Evolutionary conservation across 1,140 invertebrate species (phyloP), one percentile per base, ranked within the genome.

Genomic region (Drosophila sechellia): DNA sequence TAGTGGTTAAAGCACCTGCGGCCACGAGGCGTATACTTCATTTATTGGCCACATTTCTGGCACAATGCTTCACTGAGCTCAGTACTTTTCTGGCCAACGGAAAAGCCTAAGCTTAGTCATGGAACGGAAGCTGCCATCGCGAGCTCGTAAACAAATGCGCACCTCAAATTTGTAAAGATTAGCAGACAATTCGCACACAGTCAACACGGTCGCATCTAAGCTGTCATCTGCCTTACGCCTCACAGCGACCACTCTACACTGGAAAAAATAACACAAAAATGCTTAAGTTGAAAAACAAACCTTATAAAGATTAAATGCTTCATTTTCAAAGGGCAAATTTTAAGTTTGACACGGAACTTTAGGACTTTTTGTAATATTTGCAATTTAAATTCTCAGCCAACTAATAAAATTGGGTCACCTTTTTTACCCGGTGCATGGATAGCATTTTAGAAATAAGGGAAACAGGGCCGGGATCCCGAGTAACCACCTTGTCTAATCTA

Each of bases 151-250:
- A 79, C 75, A 87, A 86, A 81, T 70, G 76, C 75, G 76, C 84
- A 83, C 83, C 83, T 81, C 71, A 76, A 86, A 87, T 86, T 86
- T 86, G 83, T 83, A 83, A 86, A 87, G 83, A 86, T 86, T 86
- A 86, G 83, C 83, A 86, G 75, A 87, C 83, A 86, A 79, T 86
- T 86, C 83, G 83, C 83, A 83, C 75, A 83, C 79, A 77, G 77
- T 86, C 68, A 86, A 86, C 81, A 68, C 13, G 37, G 13, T 20
- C 20, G 25, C 58, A 64, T 68, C 59, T 49, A 50, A 34, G 59
- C 54, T 46, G 42, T 56, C 52, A 55, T 52, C 63, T 69, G 42
- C 31, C 63, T 69, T 39, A 25, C 37, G 55, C 45, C 59, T 65
- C 22, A n/a, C 55, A 70, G 53, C 70, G 39, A 31, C 31, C 43